Evolutionary conservation across 35 echinoderm and acorn worm genomes (phyloP).

Genomic region (Amphiura filiformis): DNA sequence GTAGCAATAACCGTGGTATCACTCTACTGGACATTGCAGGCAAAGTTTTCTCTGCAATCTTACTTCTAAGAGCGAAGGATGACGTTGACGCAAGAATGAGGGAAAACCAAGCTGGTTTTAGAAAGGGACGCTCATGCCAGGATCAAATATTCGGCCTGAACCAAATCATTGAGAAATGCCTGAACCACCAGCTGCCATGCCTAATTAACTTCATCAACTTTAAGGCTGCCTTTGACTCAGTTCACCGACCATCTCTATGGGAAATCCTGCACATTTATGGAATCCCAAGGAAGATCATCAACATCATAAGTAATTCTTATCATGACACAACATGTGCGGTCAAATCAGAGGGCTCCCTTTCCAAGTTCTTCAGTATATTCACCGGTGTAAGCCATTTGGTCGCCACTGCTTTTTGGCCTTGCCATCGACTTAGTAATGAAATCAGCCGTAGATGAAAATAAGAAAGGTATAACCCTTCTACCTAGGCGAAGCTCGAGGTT

Average conservation of each 20-base stretch:
- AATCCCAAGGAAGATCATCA: background rate
- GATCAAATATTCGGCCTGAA: background rate
- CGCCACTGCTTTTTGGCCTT: constrained; percentile 9
- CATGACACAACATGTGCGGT: background rate
- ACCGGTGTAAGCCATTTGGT: constrained; percentile 24
- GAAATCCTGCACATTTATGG: constrained; percentile 2
- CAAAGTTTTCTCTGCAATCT: background rate
- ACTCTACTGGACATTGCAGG: background rate
- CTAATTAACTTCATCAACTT: too few species aligned
- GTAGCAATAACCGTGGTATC: background rate
- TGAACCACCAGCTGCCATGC: background rate
- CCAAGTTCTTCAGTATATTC: background rate
- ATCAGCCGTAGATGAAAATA: background rate
- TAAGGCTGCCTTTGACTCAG: constrained; percentile 16
- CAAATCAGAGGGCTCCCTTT: background rate
- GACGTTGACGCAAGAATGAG: background rate
- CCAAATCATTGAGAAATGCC: background rate
- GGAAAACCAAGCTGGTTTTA: constrained; percentile 19
- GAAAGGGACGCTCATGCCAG: background rate
- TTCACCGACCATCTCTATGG: constrained; percentile 12
- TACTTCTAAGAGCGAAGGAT: constrained; percentile 1
- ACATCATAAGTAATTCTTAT: background rate
- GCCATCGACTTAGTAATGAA: background rate
- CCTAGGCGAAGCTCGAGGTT: constrained; percentile 1
- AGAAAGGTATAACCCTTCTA: background rate